phyloP scores from a whole-genome alignment of 2,888 invertebrate species.

The Tridacna crocea region DNA sequence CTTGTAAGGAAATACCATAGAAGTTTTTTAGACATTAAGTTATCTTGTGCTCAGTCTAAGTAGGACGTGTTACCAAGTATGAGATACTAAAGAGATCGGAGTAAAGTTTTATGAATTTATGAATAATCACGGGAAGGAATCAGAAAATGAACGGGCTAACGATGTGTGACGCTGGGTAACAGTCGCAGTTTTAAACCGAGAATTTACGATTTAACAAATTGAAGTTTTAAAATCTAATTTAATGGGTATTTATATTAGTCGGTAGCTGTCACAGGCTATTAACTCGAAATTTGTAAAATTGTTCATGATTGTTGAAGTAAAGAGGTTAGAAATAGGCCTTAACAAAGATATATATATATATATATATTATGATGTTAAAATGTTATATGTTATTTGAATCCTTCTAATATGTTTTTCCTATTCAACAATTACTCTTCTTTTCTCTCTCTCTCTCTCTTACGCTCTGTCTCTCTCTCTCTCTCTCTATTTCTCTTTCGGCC shows the following conservation, averaged over 20 bases:
- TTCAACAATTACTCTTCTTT: too few relatives aligned
- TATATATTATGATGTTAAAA: too few relatives aligned
- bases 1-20: too few relatives aligned
- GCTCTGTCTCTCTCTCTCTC: conserved; percentile 1
- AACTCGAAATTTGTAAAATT: conserved; percentile 12
- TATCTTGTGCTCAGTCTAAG: too few relatives aligned
- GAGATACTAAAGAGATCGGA: not conserved
- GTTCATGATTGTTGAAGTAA: not conserved
- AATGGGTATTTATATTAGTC: conserved; percentile 26
- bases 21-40: too few relatives aligned
- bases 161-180: not conserved
- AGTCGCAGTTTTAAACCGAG: conserved; percentile 2
- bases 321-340: too few relatives aligned
- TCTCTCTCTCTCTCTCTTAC: not conserved
- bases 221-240: conserved; percentile 26
- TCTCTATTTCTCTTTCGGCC: too few relatives aligned
- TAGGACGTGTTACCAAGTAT: too few relatives aligned
- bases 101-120: conserved; percentile 15
- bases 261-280: conserved; percentile 23
- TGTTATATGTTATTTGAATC: not conserved
- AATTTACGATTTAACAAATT: conserved; percentile 21
- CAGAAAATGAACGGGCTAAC: conserved; percentile 1
- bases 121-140: conserved; percentile 8
- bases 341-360: too few relatives aligned
- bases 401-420: not conserved